A percentile compares a stretch with the other conserved stretches of the same genome.
These are phyloP conservation scores for Chlorops oryzae DNA, from an alignment of 1,140 invertebrate genomes.

Conservation along the genomic window DNA sequence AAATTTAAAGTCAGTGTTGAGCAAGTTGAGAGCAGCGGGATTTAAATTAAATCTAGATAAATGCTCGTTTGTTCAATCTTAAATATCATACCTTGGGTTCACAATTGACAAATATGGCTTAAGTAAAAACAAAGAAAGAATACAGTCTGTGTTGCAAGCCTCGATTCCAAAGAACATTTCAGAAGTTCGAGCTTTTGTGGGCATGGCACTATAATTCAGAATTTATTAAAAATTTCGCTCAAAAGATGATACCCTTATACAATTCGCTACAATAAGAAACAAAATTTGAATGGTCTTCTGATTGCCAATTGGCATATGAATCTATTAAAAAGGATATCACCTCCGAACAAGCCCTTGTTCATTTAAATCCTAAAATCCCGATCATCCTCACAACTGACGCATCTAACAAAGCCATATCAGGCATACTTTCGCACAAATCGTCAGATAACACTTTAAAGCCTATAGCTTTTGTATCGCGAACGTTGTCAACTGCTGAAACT, in stretches of 20 bases:
- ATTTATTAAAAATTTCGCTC: conserved; percentile 35
- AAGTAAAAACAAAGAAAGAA: conserved; percentile 14
- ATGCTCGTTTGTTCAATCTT: conserved; percentile 24
- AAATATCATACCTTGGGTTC: conserved; percentile 29
- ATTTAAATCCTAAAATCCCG: conserved; percentile 10
- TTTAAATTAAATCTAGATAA: no score
- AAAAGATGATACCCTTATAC: conserved; percentile 30
- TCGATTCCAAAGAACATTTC: conserved; percentile 20
- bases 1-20: no score
- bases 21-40: no score
- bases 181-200: conserved; percentile 26
- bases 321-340: neutral
- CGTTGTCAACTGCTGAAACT: conserved; percentile 15
- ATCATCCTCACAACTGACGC: conserved; percentile 14
- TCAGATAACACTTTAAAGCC: no score
- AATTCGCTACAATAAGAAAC: conserved; percentile 23
- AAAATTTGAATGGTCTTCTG: conserved; percentile 17
- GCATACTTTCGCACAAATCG: no score
- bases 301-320: conserved; percentile 7
- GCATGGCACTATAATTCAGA: conserved; percentile 30
- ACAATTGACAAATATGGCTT: conserved; percentile 24
- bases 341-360: conserved; percentile 6
- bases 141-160: conserved; percentile 19
- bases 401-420: conserved; percentile 8
- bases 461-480: conserved; percentile 15